Percentiles rank a stretch among this genome's conserved stretches.
These are phyloP conservation scores for Helostoma temminkii DNA, from an alignment of 2,797 vertebrate genomes.

Conservation along the genomic window DNA sequence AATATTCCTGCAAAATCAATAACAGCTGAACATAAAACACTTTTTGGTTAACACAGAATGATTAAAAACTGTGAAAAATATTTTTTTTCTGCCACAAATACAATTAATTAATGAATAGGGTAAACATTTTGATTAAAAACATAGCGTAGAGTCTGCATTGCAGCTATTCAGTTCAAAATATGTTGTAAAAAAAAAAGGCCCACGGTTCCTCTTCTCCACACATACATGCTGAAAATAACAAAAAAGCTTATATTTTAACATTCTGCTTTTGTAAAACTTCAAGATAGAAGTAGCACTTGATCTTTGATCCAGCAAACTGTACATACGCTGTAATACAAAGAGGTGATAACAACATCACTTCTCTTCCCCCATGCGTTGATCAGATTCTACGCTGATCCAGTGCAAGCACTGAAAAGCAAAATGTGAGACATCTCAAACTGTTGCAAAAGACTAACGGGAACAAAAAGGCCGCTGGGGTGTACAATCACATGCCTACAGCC, in stretches of 20 bases:
- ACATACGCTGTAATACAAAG: constrained; percentile 61
- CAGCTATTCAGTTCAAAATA: constrained; percentile 65
- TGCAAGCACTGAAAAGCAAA: constrained; percentile 34
- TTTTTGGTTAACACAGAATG: constrained; percentile 55
- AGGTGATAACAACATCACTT: constrained; percentile 49
- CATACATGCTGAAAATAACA: constrained; percentile 68
- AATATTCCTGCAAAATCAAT: constrained; percentile 27
- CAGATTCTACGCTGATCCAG: constrained; percentile 32
- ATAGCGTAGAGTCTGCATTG: constrained; percentile 59
- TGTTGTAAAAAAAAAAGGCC: constrained; percentile 36
- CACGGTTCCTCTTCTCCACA: constrained; percentile 34
- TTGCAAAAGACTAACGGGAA: constrained; percentile 59
- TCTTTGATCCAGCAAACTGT: constrained; percentile 67
- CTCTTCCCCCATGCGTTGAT: constrained; percentile 52
- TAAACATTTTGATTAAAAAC: constrained; percentile 61
- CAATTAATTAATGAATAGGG: constrained; percentile 44
- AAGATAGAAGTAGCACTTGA: constrained; percentile 72
- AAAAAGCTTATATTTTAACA: constrained; percentile 63
- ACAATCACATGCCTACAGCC: constrained; percentile 69
- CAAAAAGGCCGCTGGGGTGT: constrained; percentile 81
- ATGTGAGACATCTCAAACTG: constrained; percentile 48
- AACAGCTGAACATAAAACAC: constrained; percentile 49
- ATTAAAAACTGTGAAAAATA: constrained; percentile 66
- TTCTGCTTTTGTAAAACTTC: constrained; percentile 69
- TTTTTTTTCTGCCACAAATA: constrained; percentile 52